Evolutionary conservation across 1,140 invertebrate genomes (phyloP), one percentile per base, ranked within the genome.

Genomic region (Stenopsyche tienmushanensis): DNA sequence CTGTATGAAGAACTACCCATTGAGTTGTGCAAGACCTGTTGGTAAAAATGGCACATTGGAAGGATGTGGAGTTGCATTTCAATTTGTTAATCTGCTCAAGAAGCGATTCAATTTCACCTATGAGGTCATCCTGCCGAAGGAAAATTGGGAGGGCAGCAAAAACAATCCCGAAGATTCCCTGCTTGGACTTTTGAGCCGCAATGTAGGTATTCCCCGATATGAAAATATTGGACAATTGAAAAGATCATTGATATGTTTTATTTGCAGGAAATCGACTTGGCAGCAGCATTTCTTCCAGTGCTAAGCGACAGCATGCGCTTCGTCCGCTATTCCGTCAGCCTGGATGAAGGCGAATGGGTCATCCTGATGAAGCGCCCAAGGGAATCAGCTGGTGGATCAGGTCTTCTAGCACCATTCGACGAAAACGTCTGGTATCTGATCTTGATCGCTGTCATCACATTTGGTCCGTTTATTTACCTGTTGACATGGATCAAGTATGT

Each of bases 331-430:
- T 90, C 90, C 0, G 76, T 76, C 9, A 78, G 84, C 3, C 72
- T 94, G 49, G 90, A 91, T 66, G 86, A 90, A 71, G 86, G 86
- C 1, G 82, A 87, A 66, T 88, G 90, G 83, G 85, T 88, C 1
- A 88, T 92, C 70, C 80, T 94, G 72, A 85, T 93, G 83, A 88
- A 85, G 72, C 78, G 91, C 60, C 92, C 92, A 0, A 80, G 82
- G 50, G 88, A 88, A 72, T 92, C 91, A 0, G 90, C 91, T 0
- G 85, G 88, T n/a, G 90, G 91, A 0, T 90, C 90, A 0, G 91
- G 91, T 24, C 78, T 94, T 3, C 74, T 93, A 20, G 91, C 90
- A 8, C 91, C 92, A 0, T 94, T 94, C 71, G 86, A 87, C 44
- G 79, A 76, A 7, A 81, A 84, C 54, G 92, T 94, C 1, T 94